Evolutionary conservation across 2,888 invertebrate species (phyloP).

Genomic region (Disparrhopalites patrizii): DNA sequence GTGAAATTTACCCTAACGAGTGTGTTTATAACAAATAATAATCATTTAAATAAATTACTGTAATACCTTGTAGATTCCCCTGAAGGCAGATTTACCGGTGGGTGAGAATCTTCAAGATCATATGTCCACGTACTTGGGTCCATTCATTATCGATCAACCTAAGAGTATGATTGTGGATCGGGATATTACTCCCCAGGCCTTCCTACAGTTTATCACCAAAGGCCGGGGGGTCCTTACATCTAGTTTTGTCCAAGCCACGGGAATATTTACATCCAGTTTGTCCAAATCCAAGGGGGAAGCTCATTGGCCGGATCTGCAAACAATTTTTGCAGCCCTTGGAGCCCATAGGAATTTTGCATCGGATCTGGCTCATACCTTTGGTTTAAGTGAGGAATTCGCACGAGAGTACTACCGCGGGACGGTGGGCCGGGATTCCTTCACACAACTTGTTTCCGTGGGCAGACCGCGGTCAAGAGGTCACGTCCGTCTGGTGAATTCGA

Average conservation of each 20-base stretch:
- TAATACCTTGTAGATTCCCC: conserved; percentile 2
- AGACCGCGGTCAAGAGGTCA: conserved; percentile 35
- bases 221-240: conserved; percentile 35
- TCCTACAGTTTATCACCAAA: neutral
- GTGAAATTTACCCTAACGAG: too few species aligned
- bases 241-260: conserved; percentile 35
- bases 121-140: conserved; percentile 12
- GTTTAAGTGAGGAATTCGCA: conserved; percentile 28
- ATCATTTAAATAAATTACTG: too few species aligned
- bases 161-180: conserved; percentile 6
- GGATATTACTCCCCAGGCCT: neutral
- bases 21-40: too few species aligned
- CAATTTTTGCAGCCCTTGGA: conserved; percentile 30
- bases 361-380: conserved; percentile 38
- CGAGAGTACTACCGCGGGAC: conserved; percentile 36
- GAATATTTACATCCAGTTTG: conserved; percentile 34
- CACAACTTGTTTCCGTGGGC: conserved; percentile 37
- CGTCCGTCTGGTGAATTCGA: conserved; percentile 1
- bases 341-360: conserved; percentile 33
- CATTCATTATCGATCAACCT: neutral
- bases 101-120: conserved; percentile 22
- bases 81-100: conserved; percentile 5
- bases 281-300: conserved; percentile 37
- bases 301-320: conserved; percentile 43
- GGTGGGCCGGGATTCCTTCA: conserved; percentile 39